Percentiles rank a stretch among this genome's conserved stretches.
These are phyloP conservation scores for Esox lucius DNA, from an alignment of 2,797 vertebrate species.

Conservation along the genomic window DNA sequence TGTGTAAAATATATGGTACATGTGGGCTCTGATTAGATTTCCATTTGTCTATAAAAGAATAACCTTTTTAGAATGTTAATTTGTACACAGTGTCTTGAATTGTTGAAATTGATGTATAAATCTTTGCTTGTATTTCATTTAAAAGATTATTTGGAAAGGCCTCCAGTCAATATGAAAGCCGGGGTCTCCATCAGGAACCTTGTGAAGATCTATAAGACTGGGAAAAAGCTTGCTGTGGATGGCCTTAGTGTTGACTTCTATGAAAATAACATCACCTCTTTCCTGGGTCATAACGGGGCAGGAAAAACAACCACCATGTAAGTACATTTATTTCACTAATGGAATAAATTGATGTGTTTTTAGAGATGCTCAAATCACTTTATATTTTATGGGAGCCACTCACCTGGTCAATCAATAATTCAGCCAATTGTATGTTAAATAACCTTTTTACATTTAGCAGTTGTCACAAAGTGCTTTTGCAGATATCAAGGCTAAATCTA, in stretches of 20 bases:
- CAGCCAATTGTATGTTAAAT: too few relatives aligned
- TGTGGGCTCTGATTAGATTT: background rate
- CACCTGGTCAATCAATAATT: background rate
- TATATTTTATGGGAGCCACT: background rate
- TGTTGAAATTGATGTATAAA: background rate
- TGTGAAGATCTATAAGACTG: conserved; percentile 93
- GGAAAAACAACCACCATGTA: conserved; percentile 93
- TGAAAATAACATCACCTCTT: conserved; percentile 96
- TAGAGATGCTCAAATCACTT: background rate
- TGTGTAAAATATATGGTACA: background rate
- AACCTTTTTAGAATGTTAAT: too few relatives aligned
- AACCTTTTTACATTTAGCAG: too few relatives aligned
- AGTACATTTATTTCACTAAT: conserved; percentile 48
- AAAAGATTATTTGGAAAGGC: conserved; percentile 86
- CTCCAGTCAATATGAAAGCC: conserved; percentile 78
- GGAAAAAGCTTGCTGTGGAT: conserved; percentile 93
- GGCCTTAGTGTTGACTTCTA: conserved; percentile 94
- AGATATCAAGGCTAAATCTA: too few relatives aligned
- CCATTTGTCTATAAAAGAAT: background rate
- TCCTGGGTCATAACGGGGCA: conserved; percentile 96
- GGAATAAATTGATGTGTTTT: background rate
- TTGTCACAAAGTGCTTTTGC: too few relatives aligned
- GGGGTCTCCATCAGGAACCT: conserved; percentile 93
- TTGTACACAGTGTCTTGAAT: too few relatives aligned
- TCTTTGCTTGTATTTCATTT: background rate